Evolutionary conservation across 2,888 invertebrate genomes (phyloP), one percentile per base, ranked within the genome.

Genomic region (Acheta domesticus): DNA sequence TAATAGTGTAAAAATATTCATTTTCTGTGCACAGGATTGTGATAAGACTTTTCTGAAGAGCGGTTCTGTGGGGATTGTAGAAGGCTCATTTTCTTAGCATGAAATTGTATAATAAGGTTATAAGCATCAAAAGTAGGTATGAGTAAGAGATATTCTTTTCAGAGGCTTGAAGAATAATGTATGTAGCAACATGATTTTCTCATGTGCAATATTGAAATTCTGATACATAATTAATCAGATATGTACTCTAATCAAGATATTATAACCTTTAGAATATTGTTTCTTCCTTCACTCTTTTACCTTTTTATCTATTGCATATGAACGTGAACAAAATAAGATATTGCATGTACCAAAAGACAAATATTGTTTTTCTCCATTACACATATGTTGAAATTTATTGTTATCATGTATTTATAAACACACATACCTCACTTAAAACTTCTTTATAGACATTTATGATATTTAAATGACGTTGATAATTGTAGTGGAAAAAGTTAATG

Each of bases 11-110:
- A 62, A 62, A 62, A 19, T 62, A 62, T 62, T 62, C 62, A 62
- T 62, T 62, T 62, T 62, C n/a, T 62, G 62, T 62, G 62, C 62
- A 62, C 62, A 62, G 62, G 62, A 62, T 62, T 36, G n/a, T 62
- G 62, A 62, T 62, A 62, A 62, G 62, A 62, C 62, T 62, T 62
- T n/a, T 62, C 14, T 19, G n/a, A 14, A 62, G n/a, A 62, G 62
- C 62, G n/a, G 62, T 62, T 62, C 62, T 62, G 14, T 14, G n/a
- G n/a, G n/a, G n/a, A 62, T 14, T 62, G n/a, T 62, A 62, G n/a
- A 62, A n/a, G 62, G n/a, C 36, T 36, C 36, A 62, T 62, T 62
- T 62, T 62, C 62, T 62, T 62, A 19, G 62, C 62, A 62, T 62
- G 62, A 62, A 62, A 19, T 62, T 62, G 62, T 62, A 62, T 62